Conservation (phyloP, 2,888 invertebrate genomes). For the Celastrina argiolus region DNA sequence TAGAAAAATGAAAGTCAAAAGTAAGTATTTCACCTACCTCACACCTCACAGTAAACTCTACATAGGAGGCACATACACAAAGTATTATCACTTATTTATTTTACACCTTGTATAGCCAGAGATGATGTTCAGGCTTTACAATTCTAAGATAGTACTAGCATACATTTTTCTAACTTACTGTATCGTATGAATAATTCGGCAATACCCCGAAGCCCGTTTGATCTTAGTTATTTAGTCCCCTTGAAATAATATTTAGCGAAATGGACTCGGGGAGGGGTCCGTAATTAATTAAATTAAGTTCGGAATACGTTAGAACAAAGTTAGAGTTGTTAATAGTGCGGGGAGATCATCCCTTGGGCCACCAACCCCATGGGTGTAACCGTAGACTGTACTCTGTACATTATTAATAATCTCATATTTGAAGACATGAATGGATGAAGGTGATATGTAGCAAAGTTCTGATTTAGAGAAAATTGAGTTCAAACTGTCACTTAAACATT, state of each 20-base stretch:
- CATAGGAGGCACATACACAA: too few relatives aligned
- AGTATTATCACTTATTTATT: too few relatives aligned
- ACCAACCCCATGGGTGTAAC: slow-evolving; percentile 50
- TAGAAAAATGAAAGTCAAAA: too few relatives aligned
- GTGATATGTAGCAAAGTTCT: too few relatives aligned
- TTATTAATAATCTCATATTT: neutral
- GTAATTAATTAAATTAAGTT: slow-evolving; percentile 77
- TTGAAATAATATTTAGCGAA: slow-evolving; percentile 70
- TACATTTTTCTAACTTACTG: neutral
- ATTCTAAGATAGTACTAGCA: neutral
- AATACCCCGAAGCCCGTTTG: slow-evolving; percentile 51
- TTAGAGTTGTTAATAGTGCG: slow-evolving; percentile 65
- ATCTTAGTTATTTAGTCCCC: slow-evolving; percentile 52
- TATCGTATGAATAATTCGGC: slow-evolving; percentile 24
- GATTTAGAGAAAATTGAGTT: too few relatives aligned
- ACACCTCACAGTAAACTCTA: too few relatives aligned
- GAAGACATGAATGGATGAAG: too few relatives aligned
- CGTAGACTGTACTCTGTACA: slow-evolving; percentile 40
- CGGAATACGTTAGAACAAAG: slow-evolving; percentile 70
- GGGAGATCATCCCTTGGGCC: slow-evolving; percentile 63
- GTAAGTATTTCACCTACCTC: too few relatives aligned
- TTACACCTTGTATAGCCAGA: too few relatives aligned
- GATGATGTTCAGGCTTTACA: too few relatives aligned
- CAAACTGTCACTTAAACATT: too few relatives aligned
- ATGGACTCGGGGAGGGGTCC: slow-evolving; percentile 57